phyloP scores from a whole-genome alignment of 2,797 vertebrate species.

The Hipposideros larvatus region DNA sequence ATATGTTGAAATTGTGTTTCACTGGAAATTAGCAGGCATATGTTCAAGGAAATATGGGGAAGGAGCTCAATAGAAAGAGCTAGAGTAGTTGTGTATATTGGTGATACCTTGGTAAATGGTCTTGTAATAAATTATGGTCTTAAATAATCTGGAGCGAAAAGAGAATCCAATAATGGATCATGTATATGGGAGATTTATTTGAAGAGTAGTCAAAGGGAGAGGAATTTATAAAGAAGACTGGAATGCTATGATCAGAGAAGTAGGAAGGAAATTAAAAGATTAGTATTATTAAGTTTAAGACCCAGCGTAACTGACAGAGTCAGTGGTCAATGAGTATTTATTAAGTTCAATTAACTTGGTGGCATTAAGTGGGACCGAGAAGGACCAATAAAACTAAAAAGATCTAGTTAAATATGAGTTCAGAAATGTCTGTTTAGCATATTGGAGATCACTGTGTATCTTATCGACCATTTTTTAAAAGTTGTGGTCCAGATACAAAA shows the following conservation, averaged over 20 bases:
- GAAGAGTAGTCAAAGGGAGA: background rate
- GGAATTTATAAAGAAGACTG: background rate
- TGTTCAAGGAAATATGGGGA: background rate
- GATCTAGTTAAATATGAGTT: background rate
- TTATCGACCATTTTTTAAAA: background rate
- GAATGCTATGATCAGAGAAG: background rate
- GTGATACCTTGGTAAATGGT: background rate
- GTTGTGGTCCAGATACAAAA: background rate
- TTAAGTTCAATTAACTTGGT: background rate
- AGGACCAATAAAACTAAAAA: background rate
- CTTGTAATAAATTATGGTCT: background rate
- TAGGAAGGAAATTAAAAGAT: background rate
- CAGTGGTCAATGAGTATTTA: background rate
- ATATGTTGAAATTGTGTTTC: background rate
- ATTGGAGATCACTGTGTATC: background rate
- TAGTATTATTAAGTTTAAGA: background rate
- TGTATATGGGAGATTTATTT: background rate
- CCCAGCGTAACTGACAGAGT: background rate
- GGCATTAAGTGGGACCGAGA: background rate
- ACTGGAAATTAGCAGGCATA: background rate
- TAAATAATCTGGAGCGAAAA: background rate
- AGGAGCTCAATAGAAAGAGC: background rate
- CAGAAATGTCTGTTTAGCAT: background rate
- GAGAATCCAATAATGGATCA: background rate
- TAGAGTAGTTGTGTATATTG: background rate